phyloP scores from a whole-genome alignment of 2,888 invertebrate species.

The Athetis lepigone region DNA sequence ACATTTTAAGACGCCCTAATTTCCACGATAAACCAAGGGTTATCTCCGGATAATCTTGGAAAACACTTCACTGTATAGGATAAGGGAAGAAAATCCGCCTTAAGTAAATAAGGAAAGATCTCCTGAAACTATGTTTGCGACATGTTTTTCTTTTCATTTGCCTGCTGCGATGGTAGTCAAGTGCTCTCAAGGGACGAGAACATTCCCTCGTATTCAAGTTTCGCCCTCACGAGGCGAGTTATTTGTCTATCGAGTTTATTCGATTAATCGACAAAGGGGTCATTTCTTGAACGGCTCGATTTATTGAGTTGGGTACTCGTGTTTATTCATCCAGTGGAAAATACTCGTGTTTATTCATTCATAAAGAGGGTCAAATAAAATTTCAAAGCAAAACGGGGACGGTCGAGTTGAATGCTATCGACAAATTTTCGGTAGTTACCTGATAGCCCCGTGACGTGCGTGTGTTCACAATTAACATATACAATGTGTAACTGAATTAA shows the following conservation, averaged over 20 bases:
- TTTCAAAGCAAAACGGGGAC: conserved; percentile 50
- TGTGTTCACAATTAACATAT: conserved; percentile 30
- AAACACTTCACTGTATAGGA: conserved; percentile 47
- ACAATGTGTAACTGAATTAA: no score
- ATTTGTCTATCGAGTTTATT: conserved; percentile 67
- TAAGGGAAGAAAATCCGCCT: conserved; percentile 48
- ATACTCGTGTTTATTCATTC: conserved; percentile 62
- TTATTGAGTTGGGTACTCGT: conserved; percentile 68
- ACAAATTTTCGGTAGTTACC: conserved; percentile 38
- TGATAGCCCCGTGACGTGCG: conserved; percentile 33
- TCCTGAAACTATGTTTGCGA: conserved; percentile 42
- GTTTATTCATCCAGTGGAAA: conserved; percentile 61
- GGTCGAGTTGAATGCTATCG: conserved; percentile 36
- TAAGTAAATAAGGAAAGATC: conserved; percentile 46
- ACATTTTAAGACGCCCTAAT: conserved; percentile 50
- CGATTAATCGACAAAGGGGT: conserved; percentile 70
- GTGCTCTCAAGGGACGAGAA: conserved; percentile 38
- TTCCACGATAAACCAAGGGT: conserved; percentile 39
- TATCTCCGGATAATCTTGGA: conserved; percentile 45
- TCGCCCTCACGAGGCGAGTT: conserved; percentile 37
- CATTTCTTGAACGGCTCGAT: conserved; percentile 63
- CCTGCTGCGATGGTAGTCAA: conserved; percentile 55
- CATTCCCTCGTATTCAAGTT: conserved; percentile 38
- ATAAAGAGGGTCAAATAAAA: conserved; percentile 59
- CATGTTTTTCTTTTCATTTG: conserved; percentile 61